phyloP scores from a whole-genome alignment of 92 coral and sea anemone genomes.

The Ricordea florida region DNA sequence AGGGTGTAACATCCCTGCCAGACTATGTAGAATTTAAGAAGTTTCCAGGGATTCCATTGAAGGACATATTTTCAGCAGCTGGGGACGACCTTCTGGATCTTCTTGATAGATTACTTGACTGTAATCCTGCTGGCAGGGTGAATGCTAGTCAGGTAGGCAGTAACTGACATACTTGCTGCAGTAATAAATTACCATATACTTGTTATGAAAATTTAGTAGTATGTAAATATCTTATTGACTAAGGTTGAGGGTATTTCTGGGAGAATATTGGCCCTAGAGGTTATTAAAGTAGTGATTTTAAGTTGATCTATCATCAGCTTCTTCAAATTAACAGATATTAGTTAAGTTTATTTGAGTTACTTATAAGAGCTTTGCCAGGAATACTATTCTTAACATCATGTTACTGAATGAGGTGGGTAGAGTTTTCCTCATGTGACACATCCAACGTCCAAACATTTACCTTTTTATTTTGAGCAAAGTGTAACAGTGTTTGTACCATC shows the following conservation, averaged over 20 bases:
- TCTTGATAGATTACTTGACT: constrained; percentile 85
- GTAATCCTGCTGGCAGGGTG: constrained; percentile 94
- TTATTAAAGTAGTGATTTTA: no score
- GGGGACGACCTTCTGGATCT: constrained; percentile 94
- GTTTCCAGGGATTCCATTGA: constrained; percentile 93
- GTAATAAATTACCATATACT: neutral
- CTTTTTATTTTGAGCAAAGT: no score
- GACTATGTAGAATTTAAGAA: constrained; percentile 95
- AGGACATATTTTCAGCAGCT: constrained; percentile 95
- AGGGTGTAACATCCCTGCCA: constrained; percentile 89
- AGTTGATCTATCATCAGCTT: neutral
- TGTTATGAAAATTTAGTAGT: neutral
- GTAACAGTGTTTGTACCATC: no score
- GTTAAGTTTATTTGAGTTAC: no score
- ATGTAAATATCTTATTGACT: no score
- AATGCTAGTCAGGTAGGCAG: constrained; percentile 85
- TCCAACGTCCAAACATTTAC: no score
- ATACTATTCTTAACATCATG: no score
- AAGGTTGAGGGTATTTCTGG: no score
- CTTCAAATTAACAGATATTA: neutral
- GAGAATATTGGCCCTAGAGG: no score
- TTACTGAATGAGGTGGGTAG: no score
- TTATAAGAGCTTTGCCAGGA: no score
- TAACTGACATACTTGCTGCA: neutral
- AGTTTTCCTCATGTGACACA: no score